Base-by-base conservation (phyloP, 2,113 vertebrate genomes). In the Murina feae region DNA sequence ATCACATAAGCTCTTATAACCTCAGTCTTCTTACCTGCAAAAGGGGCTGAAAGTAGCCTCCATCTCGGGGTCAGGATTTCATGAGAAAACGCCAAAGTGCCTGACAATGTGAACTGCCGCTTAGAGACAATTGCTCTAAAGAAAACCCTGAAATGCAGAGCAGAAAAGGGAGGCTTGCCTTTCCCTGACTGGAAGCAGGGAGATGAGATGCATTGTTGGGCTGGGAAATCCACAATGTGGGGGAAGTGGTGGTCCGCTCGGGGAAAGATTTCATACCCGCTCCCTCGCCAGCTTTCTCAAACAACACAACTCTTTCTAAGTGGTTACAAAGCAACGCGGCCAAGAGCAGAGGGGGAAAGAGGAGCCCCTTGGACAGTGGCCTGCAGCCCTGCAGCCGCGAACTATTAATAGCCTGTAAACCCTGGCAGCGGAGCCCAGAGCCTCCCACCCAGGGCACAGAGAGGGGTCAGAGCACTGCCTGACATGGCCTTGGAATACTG, bases 351-450 rank as follows among this genome's bases (percentile, higher is more conserved):
- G 32, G 78, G 44, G 32, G 63, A 68, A 63, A 86, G 92, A 39
- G 25, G 81, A 91, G 84, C 93, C 95, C 82, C 88, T 88, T 88
- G 93, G 94, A 93, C 60, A 79, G 63, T 82, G 94, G 85, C 95
- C 86, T 69, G 66, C 12, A 23, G 81, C 47, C 75, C 74, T 74
- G 28, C 32, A 35, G 91, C 83, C 60, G 44, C 20, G 16, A 68
- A 35, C 94, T 97, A 96, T 95, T 92, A 96, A 97, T 96, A 96
- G 94, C 72, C 37, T 17, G 5, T 53, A 55, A 97, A 53, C 49
- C 75, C 69, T 58, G 93, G 95, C 89, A 65, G 82, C 9, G 32
- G 53, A 96, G 82, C 74, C 82, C n/a, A 65, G 88, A 20, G 60
- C 58, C 71, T 78, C 83, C 47, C 13, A n/a, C 74, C 17, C 60